Base-by-base conservation (phyloP, 2,888 invertebrate genomes). In the Mylabris sibirica region DNA sequence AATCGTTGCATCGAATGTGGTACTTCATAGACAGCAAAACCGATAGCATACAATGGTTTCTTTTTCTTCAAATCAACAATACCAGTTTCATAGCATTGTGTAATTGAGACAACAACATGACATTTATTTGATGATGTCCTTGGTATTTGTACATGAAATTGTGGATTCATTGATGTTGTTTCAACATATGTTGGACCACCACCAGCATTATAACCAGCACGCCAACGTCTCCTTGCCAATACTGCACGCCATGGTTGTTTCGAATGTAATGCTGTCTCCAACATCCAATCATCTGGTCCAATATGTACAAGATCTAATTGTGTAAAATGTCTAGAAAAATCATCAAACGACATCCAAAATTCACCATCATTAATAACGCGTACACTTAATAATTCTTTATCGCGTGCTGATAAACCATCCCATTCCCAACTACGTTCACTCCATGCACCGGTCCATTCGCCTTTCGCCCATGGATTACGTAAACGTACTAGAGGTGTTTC, bases 251-350 rank as follows among this genome's bases (percentile, higher is more conserved):
- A 92, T 24, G 91, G 92, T 80, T 90, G 89, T 79, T 89, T 89
- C 61, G 89, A 88, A 81, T 90, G 91, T 74, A 92, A 86, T 41
- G 90, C 89, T 20, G 89, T 87, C 83, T 92, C 92, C 76, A 87
- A 83, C 88, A 90, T 87, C 91, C 92, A 92, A 83, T 91, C 92
- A 81, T 93, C 93, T 14, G 93, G 93, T 11, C 92, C 92, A 73
- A 93, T 88, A 82, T 92, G 92, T 74, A 93, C 91, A 77, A 93
- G 86, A 83, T 91, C 91, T 75, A 92, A 85, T 78, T 90, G 89
- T 2, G 88, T 88, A 85, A 92, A 93, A 80, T 89, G 88, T 17
- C 86, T 83, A 63, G 89, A 87, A 83, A 92, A 92, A 80, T 92
- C 92, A 63, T 87, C 88, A 81, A 92, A 90, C 17, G 90, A 89